phyloP scores from a whole-genome alignment of 2,113 vertebrate species.

The Halichoerus grypus region DNA sequence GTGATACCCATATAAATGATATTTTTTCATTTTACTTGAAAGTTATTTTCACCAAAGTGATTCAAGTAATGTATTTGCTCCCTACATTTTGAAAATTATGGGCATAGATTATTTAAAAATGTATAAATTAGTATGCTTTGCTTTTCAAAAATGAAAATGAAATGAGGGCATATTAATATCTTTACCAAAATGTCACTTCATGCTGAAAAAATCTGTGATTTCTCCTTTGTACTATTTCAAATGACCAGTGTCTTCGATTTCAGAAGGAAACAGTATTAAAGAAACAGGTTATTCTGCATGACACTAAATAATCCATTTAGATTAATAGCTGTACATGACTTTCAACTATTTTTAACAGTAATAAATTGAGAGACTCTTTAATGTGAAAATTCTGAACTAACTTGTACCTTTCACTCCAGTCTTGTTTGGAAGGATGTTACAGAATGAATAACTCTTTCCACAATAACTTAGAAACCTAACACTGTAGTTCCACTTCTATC shows the following conservation, averaged over 20 bases:
- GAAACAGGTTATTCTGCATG: background rate
- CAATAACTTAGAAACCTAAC: background rate
- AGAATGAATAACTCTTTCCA: background rate
- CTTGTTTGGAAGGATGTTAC: background rate
- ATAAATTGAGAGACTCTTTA: background rate
- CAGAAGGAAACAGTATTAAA: background rate
- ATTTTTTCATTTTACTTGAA: background rate
- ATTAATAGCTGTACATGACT: background rate
- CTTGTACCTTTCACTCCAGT: background rate
- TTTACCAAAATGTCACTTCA: background rate
- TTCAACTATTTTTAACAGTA: background rate
- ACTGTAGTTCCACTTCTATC: background rate
- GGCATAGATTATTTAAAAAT: background rate
- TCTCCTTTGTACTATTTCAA: background rate
- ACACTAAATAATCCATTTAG: background rate
- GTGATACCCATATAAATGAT: background rate
- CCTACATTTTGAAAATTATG: background rate
- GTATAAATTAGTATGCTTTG: background rate
- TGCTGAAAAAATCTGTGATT: background rate
- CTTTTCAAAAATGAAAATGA: background rate
- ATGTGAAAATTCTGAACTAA: background rate
- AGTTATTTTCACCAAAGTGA: background rate
- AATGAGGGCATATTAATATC: background rate
- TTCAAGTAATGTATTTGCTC: background rate
- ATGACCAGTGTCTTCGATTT: background rate